Evolutionary conservation across 2,888 invertebrate species (phyloP), one percentile per base, ranked within the genome.

Genomic region (Agrilus cyanescens): DNA sequence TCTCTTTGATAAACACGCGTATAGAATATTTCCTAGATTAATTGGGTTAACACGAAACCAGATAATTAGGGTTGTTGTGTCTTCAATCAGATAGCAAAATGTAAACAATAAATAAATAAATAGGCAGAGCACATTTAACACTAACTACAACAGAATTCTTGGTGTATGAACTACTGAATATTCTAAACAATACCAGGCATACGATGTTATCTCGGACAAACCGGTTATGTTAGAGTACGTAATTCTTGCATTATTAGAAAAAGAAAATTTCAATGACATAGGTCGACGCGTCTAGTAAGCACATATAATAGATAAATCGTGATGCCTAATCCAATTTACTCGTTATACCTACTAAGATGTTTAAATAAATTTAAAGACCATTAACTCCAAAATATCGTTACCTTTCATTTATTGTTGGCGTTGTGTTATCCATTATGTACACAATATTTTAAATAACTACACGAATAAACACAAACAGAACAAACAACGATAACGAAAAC

Each of bases 401-500:
- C 18, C 18, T 36, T 36, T 16, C 16, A 36, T 36, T 36, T 18
- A 12, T 13, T 12, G 13, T 25, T 31, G 55, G 36, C 32, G 53
- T 51, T 40, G 50, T 53, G 52, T 61, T 62, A 62, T 63, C 62
- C 63, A 63, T 63, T 53, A 53, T 57, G 51, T 51, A 48, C 54
- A 53, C 52, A 50, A 50, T 54, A 55, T 55, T 53, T 53, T 57
- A 52, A 54, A 54, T 56, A 55, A 46, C 44, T 44, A 43, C 49
- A 52, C 48, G 45, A 47, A 45, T 37, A 36, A 36, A 48, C 46
- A 47, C 47, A 48, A 44, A 44, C 25, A 25, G 50, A 49, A 52
- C 49, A 50, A 47, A 38, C 44, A 49, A 46, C 53, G 55, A 57
- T 55, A 51, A 57, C 54, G 53, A 52, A 53, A 57, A 57, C 53